These are phyloP conservation scores for Amniataba percoides DNA, from an alignment of 2,797 vertebrate species.

Conservation along the genomic window DNA sequence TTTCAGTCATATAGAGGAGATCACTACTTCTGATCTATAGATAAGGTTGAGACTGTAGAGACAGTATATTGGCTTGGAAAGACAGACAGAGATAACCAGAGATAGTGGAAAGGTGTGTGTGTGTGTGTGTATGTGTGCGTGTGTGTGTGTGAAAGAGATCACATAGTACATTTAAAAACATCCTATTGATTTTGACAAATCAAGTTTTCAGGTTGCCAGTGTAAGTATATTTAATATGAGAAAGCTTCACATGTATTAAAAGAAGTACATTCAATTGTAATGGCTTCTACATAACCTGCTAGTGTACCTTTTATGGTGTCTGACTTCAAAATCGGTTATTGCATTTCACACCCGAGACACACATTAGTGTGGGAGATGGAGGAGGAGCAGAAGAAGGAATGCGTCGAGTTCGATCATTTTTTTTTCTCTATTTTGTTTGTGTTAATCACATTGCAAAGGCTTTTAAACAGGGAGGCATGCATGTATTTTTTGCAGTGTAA, in stretches of 20 bases:
- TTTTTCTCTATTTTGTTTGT: constrained; percentile 52
- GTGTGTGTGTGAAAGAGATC: constrained; percentile 25
- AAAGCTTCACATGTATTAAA: constrained; percentile 80
- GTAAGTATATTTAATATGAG: constrained; percentile 76
- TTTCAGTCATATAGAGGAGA: constrained; percentile 71
- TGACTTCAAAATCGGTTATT: constrained; percentile 75
- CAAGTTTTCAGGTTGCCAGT: constrained; percentile 73
- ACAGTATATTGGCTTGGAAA: constrained; percentile 55
- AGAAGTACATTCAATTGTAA: constrained; percentile 81
- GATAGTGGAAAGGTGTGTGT: constrained; percentile 18
- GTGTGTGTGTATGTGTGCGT: constrained; percentile 18
- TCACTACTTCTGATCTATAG: constrained; percentile 71
- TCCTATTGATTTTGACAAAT: constrained; percentile 82
- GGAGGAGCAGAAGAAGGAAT: constrained; percentile 27
- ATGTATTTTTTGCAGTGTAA: constrained; percentile 29
- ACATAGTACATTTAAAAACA: constrained; percentile 69
- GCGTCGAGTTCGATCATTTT: constrained; percentile 56
- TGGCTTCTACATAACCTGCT: constrained; percentile 74
- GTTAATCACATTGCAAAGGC: constrained; percentile 56
- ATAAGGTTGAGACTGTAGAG: constrained; percentile 63
- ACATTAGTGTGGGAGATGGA: constrained; percentile 69
- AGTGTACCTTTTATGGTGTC: constrained; percentile 72
- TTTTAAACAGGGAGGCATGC: constrained; percentile 32
- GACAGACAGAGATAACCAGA: constrained; percentile 38
- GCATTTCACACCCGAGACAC: constrained; percentile 74